Conservation (phyloP, 2,888 invertebrate species). For the Eulithis testata region DNA sequence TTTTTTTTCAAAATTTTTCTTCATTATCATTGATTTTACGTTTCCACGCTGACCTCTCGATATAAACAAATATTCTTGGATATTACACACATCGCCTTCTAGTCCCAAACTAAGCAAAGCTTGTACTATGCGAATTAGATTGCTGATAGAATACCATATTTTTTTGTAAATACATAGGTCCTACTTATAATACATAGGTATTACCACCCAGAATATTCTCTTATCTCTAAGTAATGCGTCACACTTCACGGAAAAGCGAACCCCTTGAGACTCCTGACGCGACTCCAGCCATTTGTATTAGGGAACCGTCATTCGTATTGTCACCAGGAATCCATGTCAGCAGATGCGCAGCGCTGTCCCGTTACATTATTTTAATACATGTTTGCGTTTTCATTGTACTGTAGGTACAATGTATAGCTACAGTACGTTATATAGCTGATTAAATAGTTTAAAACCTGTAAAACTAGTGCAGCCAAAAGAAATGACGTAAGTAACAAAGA, state of each 20-base stretch:
- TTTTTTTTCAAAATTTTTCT: too few species aligned
- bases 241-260: constrained; percentile 51
- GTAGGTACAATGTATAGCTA: too few species aligned
- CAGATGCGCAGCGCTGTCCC: constrained; percentile 17
- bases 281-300: constrained; percentile 51
- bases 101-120: too few species aligned
- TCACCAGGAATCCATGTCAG: constrained; percentile 49
- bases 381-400: constrained; percentile 15
- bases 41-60: constrained; percentile 30
- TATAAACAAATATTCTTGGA: not conserved
- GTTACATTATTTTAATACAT: constrained; percentile 35
- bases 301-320: constrained; percentile 53
- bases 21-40: constrained; percentile 14
- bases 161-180: too few species aligned
- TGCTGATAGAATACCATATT: too few species aligned
- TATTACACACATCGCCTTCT: too few species aligned
- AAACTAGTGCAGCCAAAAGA: too few species aligned
- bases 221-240: constrained; percentile 53
- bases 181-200: too few species aligned
- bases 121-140: too few species aligned
- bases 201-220: constrained; percentile 20
- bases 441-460: too few species aligned
- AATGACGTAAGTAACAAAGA: too few species aligned
- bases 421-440: too few species aligned
- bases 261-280: constrained; percentile 47